A percentile compares a stretch with the other conserved stretches of the same genome.
Evolutionary conservation across 2,888 invertebrate genomes (phyloP).

Genomic region (Barypeithes pellucidus): DNA sequence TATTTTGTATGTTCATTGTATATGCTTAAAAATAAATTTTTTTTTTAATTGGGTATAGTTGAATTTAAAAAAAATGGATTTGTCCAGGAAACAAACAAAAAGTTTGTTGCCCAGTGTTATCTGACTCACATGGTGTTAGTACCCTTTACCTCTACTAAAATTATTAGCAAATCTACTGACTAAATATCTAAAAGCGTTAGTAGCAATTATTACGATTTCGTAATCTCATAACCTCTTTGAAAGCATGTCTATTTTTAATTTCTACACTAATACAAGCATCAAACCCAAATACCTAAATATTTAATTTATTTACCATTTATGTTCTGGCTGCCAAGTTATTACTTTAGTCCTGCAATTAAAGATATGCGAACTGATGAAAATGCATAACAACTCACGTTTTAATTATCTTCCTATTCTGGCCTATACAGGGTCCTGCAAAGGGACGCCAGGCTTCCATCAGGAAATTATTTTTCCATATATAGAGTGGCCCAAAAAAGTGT

Average conservation of each 20-base stretch:
- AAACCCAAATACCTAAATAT: slow-evolving; percentile 16
- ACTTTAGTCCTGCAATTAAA: slow-evolving; percentile 87
- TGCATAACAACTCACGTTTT: slow-evolving; percentile 43
- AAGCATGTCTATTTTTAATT: slow-evolving; percentile 2
- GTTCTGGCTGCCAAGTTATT: slow-evolving; percentile 88
- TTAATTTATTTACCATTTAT: slow-evolving; percentile 81
- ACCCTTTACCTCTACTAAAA: background rate
- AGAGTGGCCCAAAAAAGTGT: no score
- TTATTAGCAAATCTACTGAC: slow-evolving; percentile 14
- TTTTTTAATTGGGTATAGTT: no score
- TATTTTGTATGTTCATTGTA: no score
- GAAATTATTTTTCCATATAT: no score
- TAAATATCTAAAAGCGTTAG: slow-evolving; percentile 32
- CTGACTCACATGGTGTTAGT: background rate
- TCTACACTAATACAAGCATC: slow-evolving; percentile 18
- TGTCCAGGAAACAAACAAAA: no score
- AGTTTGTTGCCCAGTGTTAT: no score
- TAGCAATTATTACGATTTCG: slow-evolving; percentile 2
- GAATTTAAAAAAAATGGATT: no score
- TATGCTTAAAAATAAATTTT: no score
- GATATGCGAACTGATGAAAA: slow-evolving; percentile 17
- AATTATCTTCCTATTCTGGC: slow-evolving; percentile 9
- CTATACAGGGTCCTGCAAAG: no score
- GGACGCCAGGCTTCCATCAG: no score
- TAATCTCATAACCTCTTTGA: background rate